Conservation (phyloP, 2,113 vertebrate species). For the Gambusia affinis region DNA sequence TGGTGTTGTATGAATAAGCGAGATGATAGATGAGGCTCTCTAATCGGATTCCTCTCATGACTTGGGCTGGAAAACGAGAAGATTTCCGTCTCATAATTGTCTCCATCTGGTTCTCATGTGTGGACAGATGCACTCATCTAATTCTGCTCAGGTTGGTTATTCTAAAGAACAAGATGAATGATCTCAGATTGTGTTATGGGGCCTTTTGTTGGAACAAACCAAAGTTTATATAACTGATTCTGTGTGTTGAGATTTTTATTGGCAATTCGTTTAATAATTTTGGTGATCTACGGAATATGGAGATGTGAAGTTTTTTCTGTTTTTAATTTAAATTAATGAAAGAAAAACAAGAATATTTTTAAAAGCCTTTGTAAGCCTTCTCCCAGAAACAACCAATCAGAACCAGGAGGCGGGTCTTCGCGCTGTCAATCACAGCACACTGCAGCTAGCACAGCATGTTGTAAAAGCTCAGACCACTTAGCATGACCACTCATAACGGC, state of each 20-base stretch:
- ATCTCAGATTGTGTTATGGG: conserved; percentile 53
- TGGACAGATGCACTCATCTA: conserved; percentile 48
- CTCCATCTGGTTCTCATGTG: conserved; percentile 54
- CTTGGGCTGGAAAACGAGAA: conserved; percentile 50
- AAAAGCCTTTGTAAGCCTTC: too few relatives aligned
- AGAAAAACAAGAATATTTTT: too few relatives aligned
- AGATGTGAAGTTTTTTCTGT: neutral
- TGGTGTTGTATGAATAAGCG: neutral
- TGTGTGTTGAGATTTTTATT: neutral
- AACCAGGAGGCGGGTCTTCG: too few relatives aligned
- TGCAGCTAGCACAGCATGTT: too few relatives aligned
- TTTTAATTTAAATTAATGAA: too few relatives aligned
- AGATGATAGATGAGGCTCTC: conserved; percentile 32
- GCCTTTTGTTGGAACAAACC: conserved; percentile 1
- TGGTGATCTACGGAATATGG: neutral
- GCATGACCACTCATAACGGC: too few relatives aligned
- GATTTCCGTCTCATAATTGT: conserved; percentile 53
- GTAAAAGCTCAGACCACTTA: too few relatives aligned
- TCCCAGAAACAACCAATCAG: too few relatives aligned
- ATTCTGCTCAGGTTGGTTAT: conserved; percentile 31
- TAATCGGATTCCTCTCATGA: conserved; percentile 39
- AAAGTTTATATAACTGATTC: neutral
- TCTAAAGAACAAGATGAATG: conserved; percentile 33
- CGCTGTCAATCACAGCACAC: too few relatives aligned
- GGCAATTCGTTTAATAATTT: neutral